Conservation (phyloP, 2,888 invertebrate genomes). For the Chaetoderma sp. region DNA sequence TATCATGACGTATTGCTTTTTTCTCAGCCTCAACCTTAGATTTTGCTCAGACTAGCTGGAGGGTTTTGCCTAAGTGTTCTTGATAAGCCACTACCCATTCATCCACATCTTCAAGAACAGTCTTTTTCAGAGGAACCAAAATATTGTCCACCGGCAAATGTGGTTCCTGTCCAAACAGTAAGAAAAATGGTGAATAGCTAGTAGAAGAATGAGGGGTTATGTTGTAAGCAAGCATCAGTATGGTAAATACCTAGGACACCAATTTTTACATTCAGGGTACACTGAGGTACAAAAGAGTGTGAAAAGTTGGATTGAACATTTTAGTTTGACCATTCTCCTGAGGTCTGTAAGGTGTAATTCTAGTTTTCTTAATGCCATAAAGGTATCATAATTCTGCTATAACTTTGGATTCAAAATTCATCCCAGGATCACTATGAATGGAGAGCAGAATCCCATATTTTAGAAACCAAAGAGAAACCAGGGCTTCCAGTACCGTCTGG, state of each 20-base stretch:
- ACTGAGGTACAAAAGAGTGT: slow-evolving; percentile 31
- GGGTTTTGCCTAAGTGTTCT: too few species aligned
- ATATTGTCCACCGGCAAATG: slow-evolving; percentile 22
- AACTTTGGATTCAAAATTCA: slow-evolving; percentile 33
- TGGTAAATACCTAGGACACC: slow-evolving; percentile 34
- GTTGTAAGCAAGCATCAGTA: slow-evolving; percentile 29
- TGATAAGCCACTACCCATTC: too few species aligned
- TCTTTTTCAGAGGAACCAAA: too few species aligned
- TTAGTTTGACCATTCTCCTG: slow-evolving; percentile 39
- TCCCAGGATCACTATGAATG: slow-evolving; percentile 39
- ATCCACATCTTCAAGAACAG: too few species aligned
- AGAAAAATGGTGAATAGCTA: slow-evolving; percentile 18
- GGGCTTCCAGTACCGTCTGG: slow-evolving; percentile 32
- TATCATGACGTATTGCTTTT: too few species aligned
- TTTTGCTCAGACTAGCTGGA: too few species aligned
- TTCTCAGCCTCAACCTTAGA: too few species aligned
- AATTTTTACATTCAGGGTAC: slow-evolving; percentile 22
- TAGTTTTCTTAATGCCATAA: slow-evolving; percentile 32
- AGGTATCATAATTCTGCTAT: slow-evolving; percentile 32
- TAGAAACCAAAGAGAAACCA: slow-evolving; percentile 38
- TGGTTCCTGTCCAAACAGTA: slow-evolving; percentile 26
- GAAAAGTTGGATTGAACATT: slow-evolving; percentile 39
- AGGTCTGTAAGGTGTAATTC: slow-evolving; percentile 40
- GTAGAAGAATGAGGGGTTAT: slow-evolving; percentile 15
- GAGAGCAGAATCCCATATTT: slow-evolving; percentile 36